phyloP scores from a whole-genome alignment of 37 sponge, comb jelly and placozoan species.

The Crambe crambe region DNA sequence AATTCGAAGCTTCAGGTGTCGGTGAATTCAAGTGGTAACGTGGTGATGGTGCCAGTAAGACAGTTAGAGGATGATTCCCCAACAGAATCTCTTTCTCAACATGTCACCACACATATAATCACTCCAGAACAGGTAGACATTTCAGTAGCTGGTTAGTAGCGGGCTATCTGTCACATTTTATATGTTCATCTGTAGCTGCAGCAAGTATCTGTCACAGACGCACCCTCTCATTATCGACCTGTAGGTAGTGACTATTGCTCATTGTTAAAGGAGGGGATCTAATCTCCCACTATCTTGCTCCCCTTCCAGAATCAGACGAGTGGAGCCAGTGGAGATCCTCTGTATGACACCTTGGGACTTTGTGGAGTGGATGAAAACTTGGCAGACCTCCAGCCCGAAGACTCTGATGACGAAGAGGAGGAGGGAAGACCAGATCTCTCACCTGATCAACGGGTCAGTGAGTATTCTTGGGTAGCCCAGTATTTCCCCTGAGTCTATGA shows the following conservation, averaged over 20 bases:
- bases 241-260: too few relatives aligned
- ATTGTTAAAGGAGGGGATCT: neutral
- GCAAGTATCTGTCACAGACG: neutral
- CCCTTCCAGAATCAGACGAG: too few relatives aligned
- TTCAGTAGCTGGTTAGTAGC: neutral
- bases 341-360: neutral
- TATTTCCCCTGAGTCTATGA: neutral
- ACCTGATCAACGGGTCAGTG: conserved; percentile 34
- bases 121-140: neutral
- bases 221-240: neutral
- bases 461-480: too few relatives aligned
- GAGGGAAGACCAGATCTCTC: neutral
- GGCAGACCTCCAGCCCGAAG: conserved; percentile 57
- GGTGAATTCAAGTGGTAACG: conserved; percentile 19
- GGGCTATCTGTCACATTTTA: neutral
- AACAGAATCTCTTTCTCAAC: conserved; percentile 7
- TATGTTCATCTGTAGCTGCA: neutral
- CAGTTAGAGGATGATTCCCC: conserved; percentile 2
- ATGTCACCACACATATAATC: conserved; percentile 1
- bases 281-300: too few relatives aligned
- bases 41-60: conserved; percentile 13
- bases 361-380: conserved; percentile 27
- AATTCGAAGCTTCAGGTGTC: conserved; percentile 11
- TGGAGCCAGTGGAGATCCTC: too few relatives aligned
- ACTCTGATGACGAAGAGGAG: conserved; percentile 33